Base-by-base conservation (phyloP, 2,113 vertebrate species). In the Bettongia penicillata region DNA sequence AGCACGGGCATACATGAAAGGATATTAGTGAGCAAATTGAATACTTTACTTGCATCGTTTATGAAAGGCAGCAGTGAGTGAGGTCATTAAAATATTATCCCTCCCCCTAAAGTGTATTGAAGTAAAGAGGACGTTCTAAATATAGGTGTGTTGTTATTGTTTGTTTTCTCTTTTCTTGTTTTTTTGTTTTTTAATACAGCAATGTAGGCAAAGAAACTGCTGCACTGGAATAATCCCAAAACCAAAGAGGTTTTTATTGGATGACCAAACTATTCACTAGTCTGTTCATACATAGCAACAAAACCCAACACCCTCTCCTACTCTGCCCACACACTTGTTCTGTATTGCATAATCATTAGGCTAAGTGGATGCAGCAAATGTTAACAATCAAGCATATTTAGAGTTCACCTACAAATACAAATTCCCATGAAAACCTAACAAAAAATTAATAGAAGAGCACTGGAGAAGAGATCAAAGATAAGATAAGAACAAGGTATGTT, bases 401-500 rank as follows among this genome's bases (percentile, higher is more conserved):
- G 51, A 96, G 23, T 93, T 84, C 51, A 26, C 61, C 52, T 51
- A 92, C 53, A 96, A 96, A 97, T 94, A 93, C 89, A 93, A 51
- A 91, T 94, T 94, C 84, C 49, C 57, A 49, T 53, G 95, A 96
- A 96, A n/a, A 97, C 10, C 84, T 95, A 51, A 53, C 92, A 52
- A 96, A 95, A 97, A 68, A 51, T 91, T 50, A 95, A 90, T 91
- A 97, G 95, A 91, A 97, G 94, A 96, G 89, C 95, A 51, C 90
- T 91, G 49, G 92, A 68, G 53, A 92, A 94, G 92, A 95, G 95
- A 97, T 94, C 43, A 95, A 92, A 96, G 96, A 97, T 97, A 96
- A 96, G 95, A 96, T 97, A 97, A 93, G 94, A 90, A 90, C 68
- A 96, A 96, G 89, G 53, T 97, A 91, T 93, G n/a, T 96, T 97